Evolutionary conservation across 1,140 invertebrate genomes (phyloP).

Genomic region (Heliconius himera): DNA sequence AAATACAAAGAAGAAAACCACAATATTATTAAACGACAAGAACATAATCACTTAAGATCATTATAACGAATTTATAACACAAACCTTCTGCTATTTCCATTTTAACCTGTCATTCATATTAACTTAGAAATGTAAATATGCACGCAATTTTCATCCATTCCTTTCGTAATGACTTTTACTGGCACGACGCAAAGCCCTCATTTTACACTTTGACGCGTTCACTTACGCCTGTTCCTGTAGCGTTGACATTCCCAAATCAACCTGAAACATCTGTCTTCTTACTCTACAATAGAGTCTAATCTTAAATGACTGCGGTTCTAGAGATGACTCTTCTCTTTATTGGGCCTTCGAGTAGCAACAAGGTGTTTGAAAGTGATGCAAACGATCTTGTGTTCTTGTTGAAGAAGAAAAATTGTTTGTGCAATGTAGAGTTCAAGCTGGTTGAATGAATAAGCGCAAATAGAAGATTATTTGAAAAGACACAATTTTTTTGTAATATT

Average conservation of each 20-base stretch:
- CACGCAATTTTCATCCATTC: conserved; percentile 80
- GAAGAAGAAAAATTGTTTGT: conserved; percentile 32
- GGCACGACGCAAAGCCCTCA: conserved; percentile 79
- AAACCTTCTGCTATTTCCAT: conserved; percentile 36
- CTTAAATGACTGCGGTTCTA: conserved; percentile 36
- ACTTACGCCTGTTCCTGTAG: conserved; percentile 75
- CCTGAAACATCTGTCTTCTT: conserved; percentile 52
- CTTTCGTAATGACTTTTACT: conserved; percentile 80
- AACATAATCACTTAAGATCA: not conserved
- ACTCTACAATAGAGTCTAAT: conserved; percentile 57
- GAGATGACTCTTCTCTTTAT: conserved; percentile 74
- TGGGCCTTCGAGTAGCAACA: conserved; percentile 65
- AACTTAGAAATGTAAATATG: conserved; percentile 77
- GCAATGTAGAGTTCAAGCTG: not conserved
- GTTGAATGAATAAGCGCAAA: not conserved
- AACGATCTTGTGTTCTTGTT: conserved; percentile 43
- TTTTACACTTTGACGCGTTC: conserved; percentile 82
- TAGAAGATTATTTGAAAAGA: not conserved
- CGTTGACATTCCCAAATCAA: conserved; percentile 76
- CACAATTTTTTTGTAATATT: too few relatives aligned
- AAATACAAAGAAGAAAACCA: not conserved
- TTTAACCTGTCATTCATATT: conserved; percentile 73
- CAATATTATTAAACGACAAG: not conserved
- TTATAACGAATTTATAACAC: not conserved
- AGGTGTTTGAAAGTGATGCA: conserved; percentile 45